Percentiles rank a stretch among this genome's conserved stretches.
Conservation (phyloP, 1,140 invertebrate species). For the Helicoverpa zea region DNA sequence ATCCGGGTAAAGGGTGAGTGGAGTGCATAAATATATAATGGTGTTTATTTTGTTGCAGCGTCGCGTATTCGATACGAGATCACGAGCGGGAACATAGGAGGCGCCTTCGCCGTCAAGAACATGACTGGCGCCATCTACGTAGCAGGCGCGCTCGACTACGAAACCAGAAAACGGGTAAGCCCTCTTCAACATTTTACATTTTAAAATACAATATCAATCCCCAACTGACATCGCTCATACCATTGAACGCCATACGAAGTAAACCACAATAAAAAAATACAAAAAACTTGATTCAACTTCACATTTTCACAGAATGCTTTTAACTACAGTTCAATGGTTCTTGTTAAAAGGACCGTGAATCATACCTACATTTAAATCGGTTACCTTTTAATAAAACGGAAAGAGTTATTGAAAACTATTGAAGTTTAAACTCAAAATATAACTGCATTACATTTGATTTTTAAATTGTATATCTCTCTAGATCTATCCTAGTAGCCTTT, state of each 20-base stretch:
- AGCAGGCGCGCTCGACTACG: conserved; percentile 91
- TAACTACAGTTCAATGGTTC: conserved; percentile 36
- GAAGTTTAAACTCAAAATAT: background rate
- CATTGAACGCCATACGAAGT: background rate
- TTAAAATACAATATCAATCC: conserved; percentile 33
- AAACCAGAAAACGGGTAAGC: conserved; percentile 84
- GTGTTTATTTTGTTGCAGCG: conserved; percentile 90
- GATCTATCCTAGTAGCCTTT: no score
- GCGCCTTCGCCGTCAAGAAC: conserved; percentile 98
- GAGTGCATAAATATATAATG: conserved; percentile 49
- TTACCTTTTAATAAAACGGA: conserved; percentile 21
- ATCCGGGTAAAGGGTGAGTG: conserved; percentile 22
- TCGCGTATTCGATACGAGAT: conserved; percentile 99
- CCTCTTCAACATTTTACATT: conserved; percentile 19
- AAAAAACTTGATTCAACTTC: conserved; percentile 26
- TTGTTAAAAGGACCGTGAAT: conserved; percentile 34
- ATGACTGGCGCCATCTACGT: conserved; percentile 99
- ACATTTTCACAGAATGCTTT: conserved; percentile 26
- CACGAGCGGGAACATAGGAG: conserved; percentile 99
- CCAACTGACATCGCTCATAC: background rate
- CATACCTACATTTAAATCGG: conserved; percentile 33
- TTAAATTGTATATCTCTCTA: no score
- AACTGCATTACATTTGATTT: no score
- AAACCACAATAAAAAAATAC: background rate
- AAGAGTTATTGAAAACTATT: conserved; percentile 31